Conservation (phyloP, 1,140 invertebrate species). For the Hirudo medicinalis region DNA sequence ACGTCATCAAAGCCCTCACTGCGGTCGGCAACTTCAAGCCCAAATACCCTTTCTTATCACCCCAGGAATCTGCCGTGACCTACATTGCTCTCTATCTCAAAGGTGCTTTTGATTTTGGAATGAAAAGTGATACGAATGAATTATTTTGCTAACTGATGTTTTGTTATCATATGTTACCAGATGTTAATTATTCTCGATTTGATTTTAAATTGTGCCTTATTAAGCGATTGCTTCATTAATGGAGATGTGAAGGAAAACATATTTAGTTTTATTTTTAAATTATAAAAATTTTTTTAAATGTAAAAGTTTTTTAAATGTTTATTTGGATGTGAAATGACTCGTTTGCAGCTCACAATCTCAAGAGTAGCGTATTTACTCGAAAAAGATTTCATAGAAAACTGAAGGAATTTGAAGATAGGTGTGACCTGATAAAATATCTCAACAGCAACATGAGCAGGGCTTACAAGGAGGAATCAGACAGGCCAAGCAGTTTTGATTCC, state of each 20-base stretch:
- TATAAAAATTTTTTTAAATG: no score
- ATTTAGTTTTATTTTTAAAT: no score
- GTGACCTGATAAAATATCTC: conserved; percentile 39
- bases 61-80: conserved; percentile 37
- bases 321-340: no score
- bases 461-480: conserved; percentile 36
- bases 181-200: no score
- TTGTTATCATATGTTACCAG: no score
- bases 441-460: conserved; percentile 38
- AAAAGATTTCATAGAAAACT: conserved; percentile 42
- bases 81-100: conserved; percentile 41
- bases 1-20: conserved; percentile 37
- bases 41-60: conserved; percentile 41
- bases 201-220: no score
- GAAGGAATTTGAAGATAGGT: conserved; percentile 39
- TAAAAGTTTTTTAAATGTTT: no score
- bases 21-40: conserved; percentile 40
- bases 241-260: no score
- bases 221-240: no score
- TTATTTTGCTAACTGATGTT: no score
- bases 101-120: conserved; percentile 28
- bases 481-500: conserved; percentile 37
- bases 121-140: neutral
- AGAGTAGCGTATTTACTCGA: conserved; percentile 39
- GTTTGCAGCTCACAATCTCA: conserved; percentile 38